phyloP scores from a whole-genome alignment of 2,113 vertebrate genomes.

The Eira barbara region DNA sequence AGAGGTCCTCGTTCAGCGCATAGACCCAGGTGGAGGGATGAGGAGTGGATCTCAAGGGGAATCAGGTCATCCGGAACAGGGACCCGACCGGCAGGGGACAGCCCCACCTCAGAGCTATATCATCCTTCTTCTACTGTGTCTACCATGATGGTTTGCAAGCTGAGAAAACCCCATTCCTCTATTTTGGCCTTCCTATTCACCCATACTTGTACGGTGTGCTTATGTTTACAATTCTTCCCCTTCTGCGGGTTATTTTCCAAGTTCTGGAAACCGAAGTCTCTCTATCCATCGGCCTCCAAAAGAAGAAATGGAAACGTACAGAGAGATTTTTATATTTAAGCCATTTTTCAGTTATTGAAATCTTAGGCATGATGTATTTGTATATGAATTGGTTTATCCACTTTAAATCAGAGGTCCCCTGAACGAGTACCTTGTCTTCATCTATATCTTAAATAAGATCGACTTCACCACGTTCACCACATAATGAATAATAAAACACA shows the following conservation, averaged over 20 bases:
- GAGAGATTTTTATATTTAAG: neutral
- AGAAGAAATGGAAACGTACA: neutral
- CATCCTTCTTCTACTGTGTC: neutral
- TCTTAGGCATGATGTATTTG: neutral
- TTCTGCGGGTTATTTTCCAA: neutral
- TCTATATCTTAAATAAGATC: neutral
- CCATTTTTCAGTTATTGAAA: neutral
- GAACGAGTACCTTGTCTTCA: neutral
- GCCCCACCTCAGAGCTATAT: neutral
- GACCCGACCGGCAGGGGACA: accelerated
- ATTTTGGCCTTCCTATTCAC: neutral
- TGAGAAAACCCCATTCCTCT: neutral
- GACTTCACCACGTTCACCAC: neutral
- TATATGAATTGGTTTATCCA: neutral
- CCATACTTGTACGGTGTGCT: neutral
- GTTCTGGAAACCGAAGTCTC: neutral
- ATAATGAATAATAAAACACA: constrained; percentile 57
- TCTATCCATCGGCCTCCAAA: neutral
- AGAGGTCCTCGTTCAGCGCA: neutral
- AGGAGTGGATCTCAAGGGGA: neutral
- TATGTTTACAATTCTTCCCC: neutral
- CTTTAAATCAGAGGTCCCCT: neutral
- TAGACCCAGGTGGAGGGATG: neutral
- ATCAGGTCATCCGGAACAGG: neutral
- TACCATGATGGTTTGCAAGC: neutral